Conservation (phyloP, 2,797 vertebrate genomes). For the Acrocephalus scirpaceus region DNA sequence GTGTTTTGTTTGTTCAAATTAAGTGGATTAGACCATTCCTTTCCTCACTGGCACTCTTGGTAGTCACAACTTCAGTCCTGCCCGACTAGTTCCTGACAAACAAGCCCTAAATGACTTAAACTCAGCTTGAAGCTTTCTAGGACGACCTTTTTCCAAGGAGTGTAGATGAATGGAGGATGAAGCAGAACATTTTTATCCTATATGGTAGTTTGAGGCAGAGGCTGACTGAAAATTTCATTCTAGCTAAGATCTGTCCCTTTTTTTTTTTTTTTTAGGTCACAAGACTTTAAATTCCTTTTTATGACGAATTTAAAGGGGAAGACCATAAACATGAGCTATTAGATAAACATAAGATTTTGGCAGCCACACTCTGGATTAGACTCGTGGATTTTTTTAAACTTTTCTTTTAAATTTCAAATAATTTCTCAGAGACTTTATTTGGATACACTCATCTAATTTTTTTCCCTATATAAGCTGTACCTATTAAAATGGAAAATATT, state of each 20-base stretch:
- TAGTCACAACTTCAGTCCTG: slow-evolving; percentile 34
- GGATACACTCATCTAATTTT: neutral
- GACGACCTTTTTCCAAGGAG: neutral
- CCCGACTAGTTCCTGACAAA: slow-evolving; percentile 39
- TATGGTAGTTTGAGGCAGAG: neutral
- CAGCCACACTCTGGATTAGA: neutral
- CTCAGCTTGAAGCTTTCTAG: neutral
- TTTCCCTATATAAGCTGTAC: neutral
- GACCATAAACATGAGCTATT: neutral
- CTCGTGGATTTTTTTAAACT: neutral
- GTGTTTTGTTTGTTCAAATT: neutral
- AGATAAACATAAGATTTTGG: neutral
- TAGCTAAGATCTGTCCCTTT: neutral
- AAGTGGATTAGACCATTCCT: neutral
- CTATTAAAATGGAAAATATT: neutral
- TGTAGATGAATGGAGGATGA: neutral
- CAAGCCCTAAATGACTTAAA: slow-evolving; percentile 8
- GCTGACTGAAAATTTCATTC: neutral
- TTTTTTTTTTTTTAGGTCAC: neutral
- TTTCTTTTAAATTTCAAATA: neutral
- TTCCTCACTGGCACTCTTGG: slow-evolving; percentile 15
- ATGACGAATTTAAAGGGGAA: neutral
- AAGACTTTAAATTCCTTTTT: neutral
- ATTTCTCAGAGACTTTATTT: neutral
- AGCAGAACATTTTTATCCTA: neutral